Base-by-base conservation (phyloP, 2,888 invertebrate species). In the Linyphia triangularis region DNA sequence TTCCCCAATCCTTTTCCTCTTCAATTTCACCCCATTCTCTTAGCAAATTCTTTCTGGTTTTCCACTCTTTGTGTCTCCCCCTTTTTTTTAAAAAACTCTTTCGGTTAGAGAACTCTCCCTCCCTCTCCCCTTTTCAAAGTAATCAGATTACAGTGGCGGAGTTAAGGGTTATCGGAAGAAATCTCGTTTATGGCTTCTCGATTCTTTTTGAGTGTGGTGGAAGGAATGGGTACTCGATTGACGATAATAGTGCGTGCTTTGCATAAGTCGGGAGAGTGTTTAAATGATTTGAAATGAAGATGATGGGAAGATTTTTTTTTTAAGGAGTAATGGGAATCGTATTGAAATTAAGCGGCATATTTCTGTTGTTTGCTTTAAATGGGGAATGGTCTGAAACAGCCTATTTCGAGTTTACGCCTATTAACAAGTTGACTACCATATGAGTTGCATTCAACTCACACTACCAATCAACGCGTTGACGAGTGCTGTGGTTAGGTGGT, bases 121-220 rank as follows among this genome's bases (percentile, higher is more conserved):
- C 67, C 67, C 72, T 30, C 51, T 37, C 57, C 37, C 65, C n/a
- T n/a, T 81, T 85, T 43, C 63, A 82, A 82, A 88, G 82, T 88
- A 88, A 88, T 88, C 88, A 77, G 88, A 88, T 88, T 88, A 88
- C 69, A 43, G 16, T 51, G 51, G 63, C 30, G 69, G 61, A 67
- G 57, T 37, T 26, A 69, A 78, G 79, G 79, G 86, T 81, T 81
- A 75, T 67, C 33, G 59, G 67, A 69, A 65, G 24, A 37, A 70
- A 30, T 37, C 19, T 24, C 10, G 57, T 79, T 79, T 57, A 22
- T 30, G 69, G 40, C 69, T 40, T 40, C 26, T 1, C 19, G 22
- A 13, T 67, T 67, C 33, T 67, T 26, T 33, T 26, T 33, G 19
- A 24, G 63, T 26, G 13, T 24, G 63, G 63, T 22, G n/a, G 30